Conservation (phyloP, 2,113 vertebrate genomes). For the Nematolebias whitei region DNA sequence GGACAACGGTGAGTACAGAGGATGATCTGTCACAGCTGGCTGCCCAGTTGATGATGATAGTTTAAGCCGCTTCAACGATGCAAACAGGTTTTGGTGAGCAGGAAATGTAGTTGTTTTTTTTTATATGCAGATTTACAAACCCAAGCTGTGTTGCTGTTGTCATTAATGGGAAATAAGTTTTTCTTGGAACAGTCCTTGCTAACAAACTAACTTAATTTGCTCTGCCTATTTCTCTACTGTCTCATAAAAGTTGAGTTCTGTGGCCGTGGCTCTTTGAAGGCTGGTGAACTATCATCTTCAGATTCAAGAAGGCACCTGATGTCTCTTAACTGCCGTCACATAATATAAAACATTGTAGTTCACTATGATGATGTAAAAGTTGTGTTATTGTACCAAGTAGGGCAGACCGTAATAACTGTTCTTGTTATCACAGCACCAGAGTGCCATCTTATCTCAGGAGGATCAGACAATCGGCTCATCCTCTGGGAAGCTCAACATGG, state of each 20-base stretch:
- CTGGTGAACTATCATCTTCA: neutral
- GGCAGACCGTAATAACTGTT: neutral
- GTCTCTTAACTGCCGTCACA: neutral
- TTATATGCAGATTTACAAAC: too few relatives aligned
- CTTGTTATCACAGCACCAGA: constrained; percentile 78
- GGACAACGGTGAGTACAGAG: constrained; percentile 84
- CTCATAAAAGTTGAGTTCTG: too few relatives aligned
- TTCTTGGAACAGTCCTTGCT: too few relatives aligned
- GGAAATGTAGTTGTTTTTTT: too few relatives aligned
- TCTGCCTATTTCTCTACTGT: too few relatives aligned
- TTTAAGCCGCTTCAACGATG: neutral
- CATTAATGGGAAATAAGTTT: too few relatives aligned
- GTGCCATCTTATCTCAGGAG: constrained; percentile 89
- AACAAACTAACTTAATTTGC: too few relatives aligned
- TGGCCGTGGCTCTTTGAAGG: too few relatives aligned
- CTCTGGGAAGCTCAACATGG: constrained; percentile 86
- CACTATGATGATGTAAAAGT: neutral
- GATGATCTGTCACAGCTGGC: too few relatives aligned
- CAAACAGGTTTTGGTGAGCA: too few relatives aligned
- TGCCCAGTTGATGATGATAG: neutral
- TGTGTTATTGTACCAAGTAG: neutral
- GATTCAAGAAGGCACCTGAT: neutral
- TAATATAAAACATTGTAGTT: neutral
- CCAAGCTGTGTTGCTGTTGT: too few relatives aligned
- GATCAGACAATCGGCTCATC: constrained; percentile 89